phyloP scores from a whole-genome alignment of 2,888 invertebrate species.

The Spisula subtruncata region DNA sequence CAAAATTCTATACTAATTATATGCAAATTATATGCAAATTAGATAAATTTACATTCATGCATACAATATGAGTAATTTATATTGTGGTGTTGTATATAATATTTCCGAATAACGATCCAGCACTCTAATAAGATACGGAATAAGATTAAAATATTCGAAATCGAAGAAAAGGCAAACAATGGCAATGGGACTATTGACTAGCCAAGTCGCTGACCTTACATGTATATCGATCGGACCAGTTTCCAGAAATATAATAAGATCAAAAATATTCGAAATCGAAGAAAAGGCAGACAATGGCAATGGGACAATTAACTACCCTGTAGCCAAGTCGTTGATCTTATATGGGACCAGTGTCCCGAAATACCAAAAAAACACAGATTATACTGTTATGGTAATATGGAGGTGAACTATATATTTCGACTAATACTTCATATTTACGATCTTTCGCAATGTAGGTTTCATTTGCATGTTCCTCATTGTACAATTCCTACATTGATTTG shows the following conservation, averaged over 20 bases:
- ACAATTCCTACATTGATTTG: too few relatives aligned
- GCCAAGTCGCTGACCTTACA: neutral
- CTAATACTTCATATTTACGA: too few relatives aligned
- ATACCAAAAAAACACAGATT: too few relatives aligned
- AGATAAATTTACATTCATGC: neutral
- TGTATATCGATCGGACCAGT: too few relatives aligned
- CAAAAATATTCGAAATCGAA: neutral
- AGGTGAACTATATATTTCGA: too few relatives aligned
- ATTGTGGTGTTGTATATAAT: neutral
- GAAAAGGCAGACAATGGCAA: neutral
- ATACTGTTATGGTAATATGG: too few relatives aligned
- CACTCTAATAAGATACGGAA: neutral
- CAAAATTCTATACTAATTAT: neutral
- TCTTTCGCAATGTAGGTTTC: too few relatives aligned
- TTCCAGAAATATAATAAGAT: too few relatives aligned
- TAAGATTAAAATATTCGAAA: neutral
- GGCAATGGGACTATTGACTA: neutral
- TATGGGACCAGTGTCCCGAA: too few relatives aligned
- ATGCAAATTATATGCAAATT: conserved; percentile 16
- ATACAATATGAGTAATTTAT: neutral
- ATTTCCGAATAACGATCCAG: neutral
- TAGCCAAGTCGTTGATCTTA: neutral
- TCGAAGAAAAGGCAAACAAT: neutral
- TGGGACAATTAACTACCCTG: neutral
- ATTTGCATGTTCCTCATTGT: too few relatives aligned